A percentile compares a stretch with the other conserved stretches of the same genome.
Conservation (phyloP, 1,140 invertebrate species). For the Conus ventricosus region DNA sequence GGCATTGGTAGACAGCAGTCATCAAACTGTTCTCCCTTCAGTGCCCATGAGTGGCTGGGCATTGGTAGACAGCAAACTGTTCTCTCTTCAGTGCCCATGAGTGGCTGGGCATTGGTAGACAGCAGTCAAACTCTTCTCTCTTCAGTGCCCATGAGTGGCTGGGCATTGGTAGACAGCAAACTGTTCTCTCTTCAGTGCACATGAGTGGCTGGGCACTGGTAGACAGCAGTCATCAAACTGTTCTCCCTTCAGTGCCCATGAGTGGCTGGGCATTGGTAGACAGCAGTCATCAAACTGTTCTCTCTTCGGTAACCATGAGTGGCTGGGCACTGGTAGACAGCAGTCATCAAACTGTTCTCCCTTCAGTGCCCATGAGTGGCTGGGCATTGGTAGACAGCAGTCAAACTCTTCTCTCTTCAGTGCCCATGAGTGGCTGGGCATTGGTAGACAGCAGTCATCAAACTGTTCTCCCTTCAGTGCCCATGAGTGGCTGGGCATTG, state of each 20-base stretch:
- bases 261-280: slow-evolving; percentile 36
- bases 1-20: slow-evolving; percentile 32
- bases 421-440: slow-evolving; percentile 28
- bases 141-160: slow-evolving; percentile 30
- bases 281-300: too few species aligned
- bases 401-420: slow-evolving; percentile 10
- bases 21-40: too few species aligned
- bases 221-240: slow-evolving; percentile 25
- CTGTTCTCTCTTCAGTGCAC: too few species aligned
- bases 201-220: slow-evolving; percentile 33
- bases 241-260: too few species aligned
- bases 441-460: slow-evolving; percentile 33
- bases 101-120: slow-evolving; percentile 36
- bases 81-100: too few species aligned
- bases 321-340: slow-evolving; percentile 37
- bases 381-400: slow-evolving; percentile 35
- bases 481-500: slow-evolving; percentile 29
- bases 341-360: too few species aligned
- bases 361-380: too few species aligned
- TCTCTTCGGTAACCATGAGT: too few species aligned
- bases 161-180: too few species aligned
- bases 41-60: slow-evolving; percentile 27
- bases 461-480: too few species aligned
- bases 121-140: slow-evolving; percentile 14
- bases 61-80: too few species aligned